phyloP scores from a whole-genome alignment of 1,140 invertebrate genomes.

The Carcinoscorpius rotundicauda region DNA sequence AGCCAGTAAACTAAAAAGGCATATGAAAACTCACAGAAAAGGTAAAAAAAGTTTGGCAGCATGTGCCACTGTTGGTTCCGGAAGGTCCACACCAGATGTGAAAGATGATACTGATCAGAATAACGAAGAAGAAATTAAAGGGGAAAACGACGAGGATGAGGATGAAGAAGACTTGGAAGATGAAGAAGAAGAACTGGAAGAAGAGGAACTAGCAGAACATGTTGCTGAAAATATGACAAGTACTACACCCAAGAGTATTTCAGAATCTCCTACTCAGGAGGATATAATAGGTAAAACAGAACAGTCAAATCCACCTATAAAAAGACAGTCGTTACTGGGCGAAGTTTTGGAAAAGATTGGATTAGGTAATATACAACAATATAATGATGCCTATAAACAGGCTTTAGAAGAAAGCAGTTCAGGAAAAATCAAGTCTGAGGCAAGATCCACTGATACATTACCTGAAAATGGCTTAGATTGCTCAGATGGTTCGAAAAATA shows the following conservation, averaged over 20 bases:
- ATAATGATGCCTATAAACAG: constrained; percentile 89
- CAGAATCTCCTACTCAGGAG: constrained; percentile 13
- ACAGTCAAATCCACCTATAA: constrained; percentile 31
- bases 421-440: constrained; percentile 7
- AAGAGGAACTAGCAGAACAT: constrained; percentile 36
- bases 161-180: constrained; percentile 41
- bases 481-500: constrained; percentile 42
- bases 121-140: constrained; percentile 34
- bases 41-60: constrained; percentile 26
- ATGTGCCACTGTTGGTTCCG: constrained; percentile 21
- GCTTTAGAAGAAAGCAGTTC: constrained; percentile 61
- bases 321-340: constrained; percentile 61
- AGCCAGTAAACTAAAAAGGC: constrained; percentile 66
- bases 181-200: constrained; percentile 26
- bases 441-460: constrained; percentile 27
- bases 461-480: constrained; percentile 9
- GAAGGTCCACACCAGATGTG: constrained; percentile 35
- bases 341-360: constrained; percentile 96
- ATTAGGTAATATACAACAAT: constrained; percentile 82
- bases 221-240: constrained; percentile 36
- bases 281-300: neutral
- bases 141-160: constrained; percentile 48
- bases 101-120: constrained; percentile 13
- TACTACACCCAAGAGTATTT: constrained; percentile 36
- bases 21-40: constrained; percentile 56